phyloP scores from a whole-genome alignment of 2,113 vertebrate species.

The Cromileptes altivelis region DNA sequence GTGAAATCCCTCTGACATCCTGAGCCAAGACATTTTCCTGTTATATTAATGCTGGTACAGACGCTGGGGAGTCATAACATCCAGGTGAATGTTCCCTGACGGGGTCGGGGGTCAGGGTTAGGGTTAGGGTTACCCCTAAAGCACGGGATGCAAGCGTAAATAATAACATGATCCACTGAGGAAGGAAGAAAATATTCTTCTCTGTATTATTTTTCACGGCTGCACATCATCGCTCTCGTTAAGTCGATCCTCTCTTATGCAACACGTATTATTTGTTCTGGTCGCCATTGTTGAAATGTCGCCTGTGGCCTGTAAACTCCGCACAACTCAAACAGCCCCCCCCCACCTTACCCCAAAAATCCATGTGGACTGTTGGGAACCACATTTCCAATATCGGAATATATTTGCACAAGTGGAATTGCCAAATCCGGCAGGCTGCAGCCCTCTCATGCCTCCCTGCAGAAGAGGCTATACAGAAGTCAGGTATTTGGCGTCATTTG shows the following conservation, averaged over 20 bases:
- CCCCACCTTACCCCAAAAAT: neutral
- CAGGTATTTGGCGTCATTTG: conserved; percentile 79
- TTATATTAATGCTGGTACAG: neutral
- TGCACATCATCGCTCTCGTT: neutral
- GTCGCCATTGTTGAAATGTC: neutral
- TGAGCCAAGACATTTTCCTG: neutral
- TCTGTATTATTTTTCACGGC: neutral
- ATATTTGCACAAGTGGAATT: conserved; percentile 56
- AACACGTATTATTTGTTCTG: neutral
- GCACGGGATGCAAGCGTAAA: neutral
- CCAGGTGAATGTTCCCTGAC: neutral
- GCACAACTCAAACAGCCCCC: neutral
- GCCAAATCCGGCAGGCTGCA: conserved; percentile 24
- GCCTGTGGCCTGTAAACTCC: neutral
- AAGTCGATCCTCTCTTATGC: neutral
- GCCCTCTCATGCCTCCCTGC: conserved; percentile 20
- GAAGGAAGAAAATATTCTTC: neutral
- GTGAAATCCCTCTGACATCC: neutral
- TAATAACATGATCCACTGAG: neutral
- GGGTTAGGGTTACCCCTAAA: no score
- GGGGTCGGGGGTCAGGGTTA: no score
- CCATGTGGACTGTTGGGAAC: neutral
- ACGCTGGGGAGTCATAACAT: neutral
- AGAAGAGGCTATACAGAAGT: conserved; percentile 69
- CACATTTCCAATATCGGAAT: conserved; percentile 46